phyloP scores from a whole-genome alignment of 2,113 vertebrate species.

The Egretta garzetta region DNA sequence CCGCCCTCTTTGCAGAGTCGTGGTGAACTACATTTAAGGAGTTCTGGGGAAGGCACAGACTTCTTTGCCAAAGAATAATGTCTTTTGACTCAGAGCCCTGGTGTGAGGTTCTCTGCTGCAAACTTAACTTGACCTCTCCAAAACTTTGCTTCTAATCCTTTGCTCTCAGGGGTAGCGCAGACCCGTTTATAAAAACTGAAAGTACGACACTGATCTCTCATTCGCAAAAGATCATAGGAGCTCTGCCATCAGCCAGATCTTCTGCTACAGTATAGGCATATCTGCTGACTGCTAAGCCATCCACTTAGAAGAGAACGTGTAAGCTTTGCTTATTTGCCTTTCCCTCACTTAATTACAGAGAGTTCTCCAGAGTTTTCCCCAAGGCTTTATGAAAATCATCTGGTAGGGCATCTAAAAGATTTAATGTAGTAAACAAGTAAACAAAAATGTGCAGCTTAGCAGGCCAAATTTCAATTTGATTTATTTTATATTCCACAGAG shows the following conservation, averaged over 20 bases:
- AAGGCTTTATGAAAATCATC: conserved; percentile 31
- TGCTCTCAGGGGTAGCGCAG: not conserved
- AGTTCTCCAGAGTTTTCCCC: not conserved
- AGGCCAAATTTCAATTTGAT: not conserved
- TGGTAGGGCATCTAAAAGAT: not conserved
- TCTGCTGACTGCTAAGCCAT: not conserved
- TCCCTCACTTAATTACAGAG: not conserved
- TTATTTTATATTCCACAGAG: not conserved
- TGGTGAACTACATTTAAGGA: not conserved
- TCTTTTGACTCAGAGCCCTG: not conserved
- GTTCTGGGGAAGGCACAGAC: not conserved
- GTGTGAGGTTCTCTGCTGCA: not conserved
- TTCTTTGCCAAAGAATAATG: not conserved
- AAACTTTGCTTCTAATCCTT: not conserved
- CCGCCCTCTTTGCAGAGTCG: not conserved
- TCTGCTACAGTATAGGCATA: not conserved
- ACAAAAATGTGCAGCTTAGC: not conserved
- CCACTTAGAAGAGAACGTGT: not conserved
- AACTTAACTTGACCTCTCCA: not conserved
- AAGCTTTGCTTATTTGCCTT: conserved; percentile 1
- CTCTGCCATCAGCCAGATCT: not conserved
- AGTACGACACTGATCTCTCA: not conserved
- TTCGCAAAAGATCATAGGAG: not conserved
- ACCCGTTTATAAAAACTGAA: not conserved
- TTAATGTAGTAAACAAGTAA: not conserved